These are phyloP conservation scores for Microtus agrestis DNA, from an alignment of 2,797 vertebrate species.

Conservation along the genomic window DNA sequence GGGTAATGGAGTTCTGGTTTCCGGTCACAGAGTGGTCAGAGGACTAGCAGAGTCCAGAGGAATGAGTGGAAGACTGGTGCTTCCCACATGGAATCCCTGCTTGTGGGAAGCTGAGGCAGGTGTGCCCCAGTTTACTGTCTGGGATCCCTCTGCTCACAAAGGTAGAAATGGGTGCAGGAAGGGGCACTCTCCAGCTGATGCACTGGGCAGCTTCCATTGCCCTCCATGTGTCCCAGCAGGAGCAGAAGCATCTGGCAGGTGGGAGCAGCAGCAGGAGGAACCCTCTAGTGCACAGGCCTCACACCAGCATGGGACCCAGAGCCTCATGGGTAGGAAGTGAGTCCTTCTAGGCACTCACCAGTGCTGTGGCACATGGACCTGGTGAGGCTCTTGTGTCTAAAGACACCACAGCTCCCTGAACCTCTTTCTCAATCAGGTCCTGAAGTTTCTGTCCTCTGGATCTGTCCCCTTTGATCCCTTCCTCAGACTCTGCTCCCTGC, in stretches of 20 bases:
- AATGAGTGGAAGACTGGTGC: too few species aligned
- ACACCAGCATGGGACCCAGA: background rate
- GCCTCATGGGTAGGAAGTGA: too few species aligned
- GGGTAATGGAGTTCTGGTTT: background rate
- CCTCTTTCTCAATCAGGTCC: background rate
- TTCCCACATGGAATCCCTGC: too few species aligned
- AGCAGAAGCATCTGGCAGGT: background rate
- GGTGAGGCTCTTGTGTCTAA: background rate
- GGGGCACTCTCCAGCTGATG: too few species aligned
- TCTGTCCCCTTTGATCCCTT: background rate
- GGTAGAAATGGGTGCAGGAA: background rate
- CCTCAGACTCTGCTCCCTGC: background rate
- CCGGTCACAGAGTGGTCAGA: too few species aligned
- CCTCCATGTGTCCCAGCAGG: background rate
- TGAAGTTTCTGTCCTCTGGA: background rate
- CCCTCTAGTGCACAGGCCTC: background rate
- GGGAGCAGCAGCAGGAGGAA: background rate
- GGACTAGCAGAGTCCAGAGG: background rate
- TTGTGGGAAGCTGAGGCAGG: background rate
- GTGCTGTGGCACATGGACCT: background rate
- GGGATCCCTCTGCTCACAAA: background rate
- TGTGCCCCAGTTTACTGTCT: background rate
- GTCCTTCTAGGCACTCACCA: too few species aligned
- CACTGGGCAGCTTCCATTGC: too few species aligned
- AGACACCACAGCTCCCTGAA: background rate